Conservation (phyloP, 2,888 invertebrate species). For the Clusia tigrina region DNA sequence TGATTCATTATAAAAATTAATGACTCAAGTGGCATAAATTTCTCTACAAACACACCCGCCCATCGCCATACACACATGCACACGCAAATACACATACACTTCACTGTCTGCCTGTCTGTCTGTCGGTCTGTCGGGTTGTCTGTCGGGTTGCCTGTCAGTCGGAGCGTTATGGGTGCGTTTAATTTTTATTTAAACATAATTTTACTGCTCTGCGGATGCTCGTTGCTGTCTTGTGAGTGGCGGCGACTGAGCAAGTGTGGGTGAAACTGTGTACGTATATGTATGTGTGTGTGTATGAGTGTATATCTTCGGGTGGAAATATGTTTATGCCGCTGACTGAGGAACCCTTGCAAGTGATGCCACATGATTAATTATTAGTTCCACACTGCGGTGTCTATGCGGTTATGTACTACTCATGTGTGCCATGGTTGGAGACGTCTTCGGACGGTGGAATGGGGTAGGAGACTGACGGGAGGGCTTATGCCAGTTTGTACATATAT, state of each 20-base stretch:
- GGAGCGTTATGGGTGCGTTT: constrained; percentile 7
- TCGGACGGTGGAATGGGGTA: background rate
- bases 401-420: background rate
- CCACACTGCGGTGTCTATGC: background rate
- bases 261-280: background rate
- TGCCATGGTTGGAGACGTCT: background rate
- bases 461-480: no score
- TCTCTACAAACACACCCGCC: constrained; percentile 24
- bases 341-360: background rate
- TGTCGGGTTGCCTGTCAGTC: background rate
- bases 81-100: no score
- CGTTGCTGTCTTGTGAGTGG: background rate
- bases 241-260: background rate
- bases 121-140: no score
- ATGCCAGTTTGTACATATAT: no score
- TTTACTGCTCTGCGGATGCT: background rate
- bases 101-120: no score
- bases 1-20: constrained; percentile 48
- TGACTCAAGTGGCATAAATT: constrained; percentile 49
- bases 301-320: background rate
- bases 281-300: background rate
- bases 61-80: constrained; percentile 15
- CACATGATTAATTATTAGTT: constrained; percentile 44
- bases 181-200: constrained; percentile 5
- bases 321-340: background rate